phyloP scores from a whole-genome alignment of 2,113 vertebrate species.

The Dipodomys spectabilis region DNA sequence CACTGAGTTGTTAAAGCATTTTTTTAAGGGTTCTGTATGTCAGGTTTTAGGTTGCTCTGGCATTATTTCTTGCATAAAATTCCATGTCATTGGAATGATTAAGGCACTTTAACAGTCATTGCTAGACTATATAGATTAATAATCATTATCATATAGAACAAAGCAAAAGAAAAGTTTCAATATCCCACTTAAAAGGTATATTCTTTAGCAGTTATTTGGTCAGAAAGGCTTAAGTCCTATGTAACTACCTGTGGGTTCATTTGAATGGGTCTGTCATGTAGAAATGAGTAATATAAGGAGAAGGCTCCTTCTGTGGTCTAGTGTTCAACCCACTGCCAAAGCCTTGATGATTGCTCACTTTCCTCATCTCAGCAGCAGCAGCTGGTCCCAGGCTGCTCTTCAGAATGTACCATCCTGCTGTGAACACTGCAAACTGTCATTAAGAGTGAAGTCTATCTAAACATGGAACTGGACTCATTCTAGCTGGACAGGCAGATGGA shows the following conservation, averaged over 20 bases:
- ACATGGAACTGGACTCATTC: slow-evolving; percentile 22
- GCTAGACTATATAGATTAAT: slow-evolving; percentile 19
- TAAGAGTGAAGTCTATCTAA: slow-evolving; percentile 35
- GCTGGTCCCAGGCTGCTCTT: neutral
- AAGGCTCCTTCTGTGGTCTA: neutral
- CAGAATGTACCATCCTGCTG: slow-evolving; percentile 23
- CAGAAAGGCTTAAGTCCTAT: slow-evolving; percentile 33
- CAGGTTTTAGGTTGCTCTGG: slow-evolving; percentile 40
- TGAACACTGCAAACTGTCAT: slow-evolving; percentile 41
- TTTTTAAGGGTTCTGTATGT: slow-evolving; percentile 58
- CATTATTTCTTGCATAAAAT: slow-evolving; percentile 53
- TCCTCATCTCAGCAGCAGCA: slow-evolving; percentile 14
- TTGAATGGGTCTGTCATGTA: slow-evolving; percentile 36
- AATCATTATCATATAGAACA: slow-evolving; percentile 44
- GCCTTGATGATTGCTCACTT: neutral
- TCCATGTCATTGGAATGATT: slow-evolving; percentile 44
- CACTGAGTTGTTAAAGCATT: slow-evolving; percentile 11
- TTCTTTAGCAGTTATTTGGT: slow-evolving; percentile 41
- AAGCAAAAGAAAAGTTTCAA: slow-evolving; percentile 44
- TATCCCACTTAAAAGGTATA: neutral
- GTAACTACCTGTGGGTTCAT: slow-evolving; percentile 11
- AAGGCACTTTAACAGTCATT: slow-evolving; percentile 69
- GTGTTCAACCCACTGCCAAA: slow-evolving; percentile 27
- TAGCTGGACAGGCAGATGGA: neutral
- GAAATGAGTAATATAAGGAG: neutral